Evolutionary conservation across 2,888 invertebrate species (phyloP), one percentile per base, ranked within the genome.

Genomic region (Cerastis leucographa): DNA sequence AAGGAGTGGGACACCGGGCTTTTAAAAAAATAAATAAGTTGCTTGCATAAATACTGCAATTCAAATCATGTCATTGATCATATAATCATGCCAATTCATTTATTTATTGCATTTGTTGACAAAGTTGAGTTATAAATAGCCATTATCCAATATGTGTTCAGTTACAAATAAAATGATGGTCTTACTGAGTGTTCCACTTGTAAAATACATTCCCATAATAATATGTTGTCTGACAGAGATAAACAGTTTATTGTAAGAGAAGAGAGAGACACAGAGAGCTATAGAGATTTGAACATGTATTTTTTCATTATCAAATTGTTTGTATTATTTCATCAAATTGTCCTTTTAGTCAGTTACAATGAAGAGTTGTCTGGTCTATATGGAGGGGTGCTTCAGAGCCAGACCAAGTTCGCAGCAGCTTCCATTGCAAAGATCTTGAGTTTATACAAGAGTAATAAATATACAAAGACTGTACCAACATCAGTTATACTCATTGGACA

Each of bases 401-500:
- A 99, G 96, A 97, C 98, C 66, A 93, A 97, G 44, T 99, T 98
- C 96, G 97, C 98, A 49, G 97, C 97, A 66, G 94, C 97, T 67
- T 98, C 98, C 82, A 97, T 99, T 74, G 94, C 97, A 71, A 97
- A 97, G 87, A 98, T 99, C 89, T 95, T 99, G 76, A 97, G 97
- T 71, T 94, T 99, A 64, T 99, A 99, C 84, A 94, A 94, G 79
- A 93, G 94, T 93, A 93, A 96, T 86, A 92, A 94, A 88, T 94
- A 94, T 84, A 92, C 95, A 77, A 92, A 97, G 92, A 89, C 94
- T 85, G 88, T 95, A 78, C 95, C 96, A 19, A 93, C 94, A 87
- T 87, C 98, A 97, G 97, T 99, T 25, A 97, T 99, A 66, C 92
- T 99, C 1, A 98, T 99, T 92, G 99, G 99, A 11, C 99, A 99